phyloP scores from a whole-genome alignment of 1,140 invertebrate species.

The Dinothrombium tinctorium region DNA sequence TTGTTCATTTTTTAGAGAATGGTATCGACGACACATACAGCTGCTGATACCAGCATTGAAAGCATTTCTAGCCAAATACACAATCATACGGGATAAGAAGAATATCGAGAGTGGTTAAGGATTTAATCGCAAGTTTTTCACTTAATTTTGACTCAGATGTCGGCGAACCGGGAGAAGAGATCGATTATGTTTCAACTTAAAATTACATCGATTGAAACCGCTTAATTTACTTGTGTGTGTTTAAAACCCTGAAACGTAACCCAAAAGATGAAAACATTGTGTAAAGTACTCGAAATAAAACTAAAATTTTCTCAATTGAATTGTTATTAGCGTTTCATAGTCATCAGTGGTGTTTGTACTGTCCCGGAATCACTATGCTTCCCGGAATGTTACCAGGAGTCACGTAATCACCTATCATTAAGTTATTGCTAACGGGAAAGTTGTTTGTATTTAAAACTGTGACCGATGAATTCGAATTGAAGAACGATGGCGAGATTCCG shows the following conservation, averaged over 20 bases:
- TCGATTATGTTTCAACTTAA: no score
- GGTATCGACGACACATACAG: constrained; percentile 4
- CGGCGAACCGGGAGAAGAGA: no score
- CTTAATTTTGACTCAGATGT: no score
- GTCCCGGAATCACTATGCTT: background rate
- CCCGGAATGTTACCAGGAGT: background rate
- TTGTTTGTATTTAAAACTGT: constrained; percentile 25
- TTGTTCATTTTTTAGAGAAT: constrained; percentile 9
- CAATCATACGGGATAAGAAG: background rate
- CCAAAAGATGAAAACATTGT: no score
- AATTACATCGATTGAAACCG: no score
- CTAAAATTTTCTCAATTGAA: background rate
- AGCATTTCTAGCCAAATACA: background rate
- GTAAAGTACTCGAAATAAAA: background rate
- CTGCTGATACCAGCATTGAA: constrained; percentile 22
- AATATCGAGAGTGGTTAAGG: background rate
- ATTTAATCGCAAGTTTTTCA: background rate
- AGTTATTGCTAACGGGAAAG: constrained; percentile 43
- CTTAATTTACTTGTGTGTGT: no score
- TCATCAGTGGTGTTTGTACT: background rate
- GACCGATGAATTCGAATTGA: constrained; percentile 20
- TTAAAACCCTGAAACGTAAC: no score
- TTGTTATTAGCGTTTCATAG: background rate
- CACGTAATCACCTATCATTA: constrained; percentile 52
- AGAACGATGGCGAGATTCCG: constrained; percentile 41